Conservation (phyloP, 1,140 invertebrate species). For the Sycobia sp. region DNA sequence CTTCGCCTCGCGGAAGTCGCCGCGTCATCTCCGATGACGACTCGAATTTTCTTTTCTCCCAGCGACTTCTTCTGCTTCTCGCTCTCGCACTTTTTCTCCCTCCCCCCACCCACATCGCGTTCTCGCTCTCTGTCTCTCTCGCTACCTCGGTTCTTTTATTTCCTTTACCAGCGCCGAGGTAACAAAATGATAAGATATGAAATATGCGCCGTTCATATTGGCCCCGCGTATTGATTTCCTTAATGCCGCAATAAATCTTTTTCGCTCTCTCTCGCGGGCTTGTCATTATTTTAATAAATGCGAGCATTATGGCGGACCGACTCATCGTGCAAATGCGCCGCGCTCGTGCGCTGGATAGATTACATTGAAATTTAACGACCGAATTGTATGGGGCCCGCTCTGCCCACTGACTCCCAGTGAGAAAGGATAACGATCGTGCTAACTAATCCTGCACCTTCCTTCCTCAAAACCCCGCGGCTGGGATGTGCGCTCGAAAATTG, state of each 20-base stretch:
- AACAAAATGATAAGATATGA: conserved; percentile 35
- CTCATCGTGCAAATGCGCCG: not conserved
- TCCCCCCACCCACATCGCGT: not conserved
- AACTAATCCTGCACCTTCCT: conserved; percentile 9
- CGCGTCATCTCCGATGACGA: conserved; percentile 20
- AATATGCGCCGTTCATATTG: conserved; percentile 1
- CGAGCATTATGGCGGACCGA: conserved; percentile 5
- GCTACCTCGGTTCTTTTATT: not conserved
- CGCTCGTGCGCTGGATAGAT: too few relatives aligned
- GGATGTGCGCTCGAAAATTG: too few relatives aligned
- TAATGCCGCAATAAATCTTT: conserved; percentile 26
- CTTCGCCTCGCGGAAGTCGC: conserved; percentile 7
- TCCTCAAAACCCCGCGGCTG: too few relatives aligned
- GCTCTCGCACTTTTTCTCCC: conserved; percentile 14
- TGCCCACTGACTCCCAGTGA: not conserved
- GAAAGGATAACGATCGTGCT: conserved; percentile 5
- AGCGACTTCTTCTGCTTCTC: not conserved
- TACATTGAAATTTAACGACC: conserved; percentile 20
- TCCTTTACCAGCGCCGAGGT: not conserved
- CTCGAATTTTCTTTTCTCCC: conserved; percentile 28
- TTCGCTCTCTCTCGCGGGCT: not conserved
- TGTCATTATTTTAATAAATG: conserved; percentile 32
- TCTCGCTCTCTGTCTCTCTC: too few relatives aligned
- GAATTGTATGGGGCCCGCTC: conserved; percentile 1
- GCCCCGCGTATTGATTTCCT: conserved; percentile 26